Conservation (phyloP, 2,113 vertebrate species). For the Podarcis raffonei region DNA sequence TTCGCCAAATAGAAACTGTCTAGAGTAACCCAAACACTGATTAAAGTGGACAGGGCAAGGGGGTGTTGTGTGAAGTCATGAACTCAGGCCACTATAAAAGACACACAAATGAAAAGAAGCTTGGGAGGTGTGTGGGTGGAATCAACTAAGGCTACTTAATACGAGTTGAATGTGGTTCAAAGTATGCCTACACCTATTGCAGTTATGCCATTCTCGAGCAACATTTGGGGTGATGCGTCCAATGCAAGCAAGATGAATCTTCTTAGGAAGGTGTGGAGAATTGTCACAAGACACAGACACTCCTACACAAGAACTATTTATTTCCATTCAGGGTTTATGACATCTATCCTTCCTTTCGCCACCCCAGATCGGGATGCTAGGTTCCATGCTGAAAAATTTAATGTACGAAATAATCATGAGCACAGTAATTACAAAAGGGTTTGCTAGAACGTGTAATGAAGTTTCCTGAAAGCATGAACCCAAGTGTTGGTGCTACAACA, state of each 20-base stretch:
- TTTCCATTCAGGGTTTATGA: not conserved
- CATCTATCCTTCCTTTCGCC: not conserved
- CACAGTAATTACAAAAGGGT: not conserved
- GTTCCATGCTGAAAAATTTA: not conserved
- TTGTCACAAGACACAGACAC: not conserved
- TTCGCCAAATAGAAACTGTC: not conserved
- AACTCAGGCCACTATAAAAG: conserved; percentile 14
- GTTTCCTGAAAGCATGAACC: not conserved
- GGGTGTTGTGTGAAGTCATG: not conserved
- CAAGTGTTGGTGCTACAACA: not conserved
- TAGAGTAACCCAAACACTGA: not conserved
- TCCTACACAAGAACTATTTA: no score
- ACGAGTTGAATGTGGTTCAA: not conserved
- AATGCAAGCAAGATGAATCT: conserved; percentile 26
- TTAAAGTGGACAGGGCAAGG: conserved; percentile 4
- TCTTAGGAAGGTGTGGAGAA: not conserved
- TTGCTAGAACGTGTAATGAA: not conserved
- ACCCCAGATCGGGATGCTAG: not conserved
- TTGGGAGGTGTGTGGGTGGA: not conserved
- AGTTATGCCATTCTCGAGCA: conserved; percentile 40
- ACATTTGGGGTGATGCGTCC: not conserved
- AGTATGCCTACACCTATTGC: conserved; percentile 19
- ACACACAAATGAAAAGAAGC: not conserved
- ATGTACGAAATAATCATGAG: not conserved
- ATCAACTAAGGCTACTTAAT: not conserved